A percentile compares a stretch with the other conserved stretches of the same genome.
Evolutionary conservation across 2,797 vertebrate species (phyloP).

Genomic region (Melopsittacus undulatus): DNA sequence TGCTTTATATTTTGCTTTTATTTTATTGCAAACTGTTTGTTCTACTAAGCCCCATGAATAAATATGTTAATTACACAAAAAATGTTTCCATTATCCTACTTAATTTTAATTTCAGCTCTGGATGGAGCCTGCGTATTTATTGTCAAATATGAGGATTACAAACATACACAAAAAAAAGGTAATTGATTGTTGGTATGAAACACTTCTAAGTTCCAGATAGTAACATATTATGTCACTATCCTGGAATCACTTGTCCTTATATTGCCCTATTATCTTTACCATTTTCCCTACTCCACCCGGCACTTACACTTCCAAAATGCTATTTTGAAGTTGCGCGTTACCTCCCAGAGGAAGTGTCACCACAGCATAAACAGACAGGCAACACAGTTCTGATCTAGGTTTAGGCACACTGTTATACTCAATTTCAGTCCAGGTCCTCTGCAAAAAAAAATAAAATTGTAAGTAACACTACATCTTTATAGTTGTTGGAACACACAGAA

Average conservation of each 20-base stretch:
- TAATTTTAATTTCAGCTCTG: neutral
- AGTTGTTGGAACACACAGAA: neutral
- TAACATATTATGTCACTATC: neutral
- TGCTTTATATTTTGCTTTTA: neutral
- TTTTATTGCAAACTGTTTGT: neutral
- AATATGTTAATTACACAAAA: neutral
- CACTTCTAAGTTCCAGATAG: neutral
- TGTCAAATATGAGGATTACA: neutral
- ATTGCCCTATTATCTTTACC: neutral
- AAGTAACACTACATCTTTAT: neutral
- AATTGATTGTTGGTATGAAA: neutral
- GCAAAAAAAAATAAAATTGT: neutral
- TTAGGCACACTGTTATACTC: neutral
- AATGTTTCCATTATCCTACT: neutral
- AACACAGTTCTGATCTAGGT: neutral
- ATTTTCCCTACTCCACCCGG: neutral
- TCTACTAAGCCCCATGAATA: neutral
- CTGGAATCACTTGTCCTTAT: neutral
- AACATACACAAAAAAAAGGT: neutral
- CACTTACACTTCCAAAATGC: neutral
- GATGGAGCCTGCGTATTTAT: neutral
- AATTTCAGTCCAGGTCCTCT: neutral
- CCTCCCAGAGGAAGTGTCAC: neutral
- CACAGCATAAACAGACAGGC: fast-evolving
- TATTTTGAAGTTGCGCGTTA: neutral